Base-by-base conservation (phyloP, 2,113 vertebrate genomes). In the Tachysurus vachellii region DNA sequence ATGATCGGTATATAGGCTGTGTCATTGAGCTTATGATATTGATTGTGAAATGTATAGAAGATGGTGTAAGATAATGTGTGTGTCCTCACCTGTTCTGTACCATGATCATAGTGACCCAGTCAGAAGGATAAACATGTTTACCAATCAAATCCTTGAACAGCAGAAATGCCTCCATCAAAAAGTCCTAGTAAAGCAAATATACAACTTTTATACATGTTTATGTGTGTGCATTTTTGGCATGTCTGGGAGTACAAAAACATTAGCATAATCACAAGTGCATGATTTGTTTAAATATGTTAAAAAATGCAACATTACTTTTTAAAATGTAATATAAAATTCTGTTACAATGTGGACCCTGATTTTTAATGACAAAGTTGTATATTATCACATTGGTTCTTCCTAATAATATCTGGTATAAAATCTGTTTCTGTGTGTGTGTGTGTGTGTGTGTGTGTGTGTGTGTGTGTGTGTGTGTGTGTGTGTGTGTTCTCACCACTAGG, bases 91-190 rank as follows among this genome's bases (percentile, higher is more conserved):
- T 98, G 96, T 99, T 99, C 93, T 99, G 98, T 47, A 97, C 97
- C 97, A 99, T 98, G 92, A 98, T 99, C 97, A 99, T 99, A 11
- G 97, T 97, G 95, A 99, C 97, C 98, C 98, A 99, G 91, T 99
- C 98, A 0, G 94, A 95, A 0, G 97, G 97, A 84, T 99, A 99
- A 87, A 99, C 98, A 0, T 98, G 98, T 90, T 98, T 98, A 86
- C 97, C 96, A 75, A 99, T 99, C 82, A 98, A 96, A 85, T 99
- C 98, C 91, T 96, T 99, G 92, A 99, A 99, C 94, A 99, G 96
- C 36, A 99, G 94, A 93, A 99, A 99, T 0, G 97, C 97, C 92
- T 99, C 98, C 98, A 99, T 99, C 92, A 99, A 80, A 93, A 99
- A 99, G 93, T 99, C 97, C 98, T 99, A 88, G 88, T 93, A 13